These are phyloP conservation scores for Podarcis lilfordi DNA, from an alignment of 2,797 vertebrate species.

Conservation along the genomic window DNA sequence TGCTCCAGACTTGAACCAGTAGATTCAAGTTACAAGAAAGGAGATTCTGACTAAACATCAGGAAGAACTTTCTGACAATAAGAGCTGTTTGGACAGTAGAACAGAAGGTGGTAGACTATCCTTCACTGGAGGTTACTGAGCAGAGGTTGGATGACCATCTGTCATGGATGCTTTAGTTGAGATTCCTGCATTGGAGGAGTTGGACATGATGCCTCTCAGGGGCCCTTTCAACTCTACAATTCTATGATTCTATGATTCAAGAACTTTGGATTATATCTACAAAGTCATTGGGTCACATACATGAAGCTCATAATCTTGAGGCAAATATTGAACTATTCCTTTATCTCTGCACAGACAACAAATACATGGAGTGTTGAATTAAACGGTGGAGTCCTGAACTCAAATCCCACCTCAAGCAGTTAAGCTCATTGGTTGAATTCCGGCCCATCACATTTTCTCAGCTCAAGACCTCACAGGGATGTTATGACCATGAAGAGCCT, in stretches of 20 bases:
- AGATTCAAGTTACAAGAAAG: too few species aligned
- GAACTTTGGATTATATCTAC: neutral
- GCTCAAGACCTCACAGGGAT: neutral
- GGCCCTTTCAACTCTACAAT: too few species aligned
- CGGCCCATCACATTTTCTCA: neutral
- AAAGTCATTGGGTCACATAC: neutral
- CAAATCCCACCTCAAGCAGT: neutral
- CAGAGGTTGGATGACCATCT: too few species aligned
- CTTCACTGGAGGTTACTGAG: too few species aligned
- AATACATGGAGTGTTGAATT: neutral
- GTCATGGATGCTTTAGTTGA: too few species aligned
- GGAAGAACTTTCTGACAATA: too few species aligned
- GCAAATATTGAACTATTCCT: neutral
- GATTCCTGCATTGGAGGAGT: too few species aligned
- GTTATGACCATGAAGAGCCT: neutral
- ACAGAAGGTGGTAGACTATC: too few species aligned
- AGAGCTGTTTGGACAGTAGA: too few species aligned
- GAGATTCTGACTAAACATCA: too few species aligned
- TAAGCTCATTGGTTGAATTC: neutral
- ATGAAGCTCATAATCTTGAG: slow-evolving; percentile 5
- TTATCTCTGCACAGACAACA: neutral
- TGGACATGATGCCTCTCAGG: too few species aligned
- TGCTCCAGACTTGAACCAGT: too few species aligned
- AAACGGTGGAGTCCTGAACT: neutral
- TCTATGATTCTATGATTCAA: neutral